phyloP scores from a whole-genome alignment of 2,797 vertebrate genomes.

The Rhincodon typus region DNA sequence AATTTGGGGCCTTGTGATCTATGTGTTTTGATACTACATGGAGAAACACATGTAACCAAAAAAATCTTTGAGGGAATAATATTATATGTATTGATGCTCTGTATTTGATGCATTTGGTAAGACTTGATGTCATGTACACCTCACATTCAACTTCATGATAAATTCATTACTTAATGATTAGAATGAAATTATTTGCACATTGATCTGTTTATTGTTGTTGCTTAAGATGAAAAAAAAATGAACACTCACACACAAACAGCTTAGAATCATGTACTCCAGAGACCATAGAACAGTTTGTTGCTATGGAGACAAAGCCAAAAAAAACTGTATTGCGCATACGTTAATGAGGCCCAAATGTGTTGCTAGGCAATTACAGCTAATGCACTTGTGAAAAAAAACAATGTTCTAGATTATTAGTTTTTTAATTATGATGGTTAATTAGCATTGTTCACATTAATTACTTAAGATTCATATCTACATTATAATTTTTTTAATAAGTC shows the following conservation, averaged over 20 bases:
- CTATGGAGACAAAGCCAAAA: conserved; percentile 55
- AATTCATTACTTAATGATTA: conserved; percentile 68
- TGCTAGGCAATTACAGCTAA: conserved; percentile 60
- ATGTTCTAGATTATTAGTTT: conserved; percentile 71
- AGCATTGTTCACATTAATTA: conserved; percentile 65
- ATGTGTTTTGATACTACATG: not conserved
- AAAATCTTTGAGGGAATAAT: not conserved
- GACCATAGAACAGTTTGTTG: conserved; percentile 57
- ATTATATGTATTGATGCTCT: not conserved
- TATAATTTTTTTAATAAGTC: conserved; percentile 40
- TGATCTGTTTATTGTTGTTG: conserved; percentile 41
- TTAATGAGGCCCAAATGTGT: conserved; percentile 62
- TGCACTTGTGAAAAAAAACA: conserved; percentile 62
- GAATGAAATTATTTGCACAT: conserved; percentile 67
- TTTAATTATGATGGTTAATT: conserved; percentile 70
- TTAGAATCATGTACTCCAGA: conserved; percentile 50
- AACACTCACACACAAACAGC: conserved; percentile 57
- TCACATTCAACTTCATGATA: conserved; percentile 58
- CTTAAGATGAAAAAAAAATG: conserved; percentile 31
- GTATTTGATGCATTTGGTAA: conserved; percentile 2
- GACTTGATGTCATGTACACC: not conserved
- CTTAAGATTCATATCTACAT: conserved; percentile 63
- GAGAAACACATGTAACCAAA: not conserved
- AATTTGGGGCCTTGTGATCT: not conserved
- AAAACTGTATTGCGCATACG: conserved; percentile 57